These are phyloP conservation scores for Cnemophilus loriae DNA, from an alignment of 2,113 vertebrate species.

Conservation along the genomic window DNA sequence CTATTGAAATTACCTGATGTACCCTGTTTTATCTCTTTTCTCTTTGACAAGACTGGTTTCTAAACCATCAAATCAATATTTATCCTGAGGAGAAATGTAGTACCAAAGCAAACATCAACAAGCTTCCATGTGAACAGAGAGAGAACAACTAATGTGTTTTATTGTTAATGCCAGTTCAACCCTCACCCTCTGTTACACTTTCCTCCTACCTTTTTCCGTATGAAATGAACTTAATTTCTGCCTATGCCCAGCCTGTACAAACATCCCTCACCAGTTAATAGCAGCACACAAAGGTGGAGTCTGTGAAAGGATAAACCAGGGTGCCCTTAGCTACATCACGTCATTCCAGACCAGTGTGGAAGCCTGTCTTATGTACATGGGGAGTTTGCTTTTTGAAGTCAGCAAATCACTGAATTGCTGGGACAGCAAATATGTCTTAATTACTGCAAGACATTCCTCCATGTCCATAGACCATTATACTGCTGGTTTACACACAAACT, in stretches of 20 bases:
- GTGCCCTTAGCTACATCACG: background rate
- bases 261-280: background rate
- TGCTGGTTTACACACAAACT: background rate
- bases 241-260: background rate
- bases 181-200: background rate
- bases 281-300: fast-evolving
- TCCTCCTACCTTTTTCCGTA: background rate
- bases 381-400: background rate
- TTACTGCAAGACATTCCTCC: background rate
- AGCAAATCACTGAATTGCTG: background rate
- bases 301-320: background rate
- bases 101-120: background rate
- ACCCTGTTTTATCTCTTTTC: background rate
- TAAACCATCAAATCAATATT: background rate
- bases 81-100: background rate
- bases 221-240: background rate
- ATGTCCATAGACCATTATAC: background rate
- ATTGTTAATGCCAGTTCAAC: background rate
- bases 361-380: background rate
- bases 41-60: background rate
- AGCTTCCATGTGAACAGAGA: background rate
- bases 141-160: background rate
- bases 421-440: background rate
- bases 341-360: background rate
- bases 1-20: background rate